Evolutionary conservation across 2,797 vertebrate genomes (phyloP).

Genomic region (Tapirus indicus): DNA sequence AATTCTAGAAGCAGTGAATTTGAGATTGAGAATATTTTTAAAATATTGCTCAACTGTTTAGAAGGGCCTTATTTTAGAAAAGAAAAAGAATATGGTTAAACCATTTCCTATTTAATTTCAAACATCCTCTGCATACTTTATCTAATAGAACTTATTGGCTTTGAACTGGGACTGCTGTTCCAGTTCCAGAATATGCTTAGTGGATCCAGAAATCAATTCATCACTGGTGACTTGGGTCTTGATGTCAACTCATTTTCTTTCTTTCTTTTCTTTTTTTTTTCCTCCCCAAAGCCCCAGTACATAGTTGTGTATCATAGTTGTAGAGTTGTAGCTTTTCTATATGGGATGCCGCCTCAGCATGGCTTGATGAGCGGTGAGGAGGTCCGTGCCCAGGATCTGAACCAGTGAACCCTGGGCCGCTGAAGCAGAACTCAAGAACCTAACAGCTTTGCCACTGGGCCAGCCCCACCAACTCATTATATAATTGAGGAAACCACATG

Average conservation of each 20-base stretch:
- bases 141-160: background rate
- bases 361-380: too few relatives aligned
- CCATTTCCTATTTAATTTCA: conserved; percentile 25
- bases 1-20: conserved; percentile 33
- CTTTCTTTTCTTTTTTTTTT: too few relatives aligned
- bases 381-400: too few relatives aligned
- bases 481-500: background rate
- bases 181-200: background rate
- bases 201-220: conserved; percentile 16
- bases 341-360: too few relatives aligned
- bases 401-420: too few relatives aligned
- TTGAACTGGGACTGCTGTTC: conserved; percentile 8
- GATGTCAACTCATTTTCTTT: background rate
- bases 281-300: too few relatives aligned
- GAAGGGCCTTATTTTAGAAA: conserved; percentile 45
- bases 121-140: background rate
- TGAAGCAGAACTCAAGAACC: too few relatives aligned
- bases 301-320: too few relatives aligned
- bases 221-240: background rate
- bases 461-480: too few relatives aligned
- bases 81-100: background rate
- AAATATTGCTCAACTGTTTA: background rate
- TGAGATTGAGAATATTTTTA: background rate
- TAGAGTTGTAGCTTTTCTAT: too few relatives aligned
- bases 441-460: too few relatives aligned